Evolutionary conservation across 1,140 invertebrate genomes (phyloP).

Genomic region (Whitmania pigra): DNA sequence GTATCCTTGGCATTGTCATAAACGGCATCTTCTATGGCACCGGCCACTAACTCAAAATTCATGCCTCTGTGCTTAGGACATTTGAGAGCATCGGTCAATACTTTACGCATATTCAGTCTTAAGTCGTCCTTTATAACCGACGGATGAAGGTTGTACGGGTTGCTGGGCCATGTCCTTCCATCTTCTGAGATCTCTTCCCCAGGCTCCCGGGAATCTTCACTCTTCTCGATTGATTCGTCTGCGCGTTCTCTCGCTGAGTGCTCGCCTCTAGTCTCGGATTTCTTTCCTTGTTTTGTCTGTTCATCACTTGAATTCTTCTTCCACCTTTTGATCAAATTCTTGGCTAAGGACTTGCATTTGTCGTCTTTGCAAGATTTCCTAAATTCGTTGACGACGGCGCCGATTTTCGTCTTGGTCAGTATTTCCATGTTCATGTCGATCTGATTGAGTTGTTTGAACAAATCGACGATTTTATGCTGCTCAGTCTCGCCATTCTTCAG

Average conservation of each 20-base stretch:
- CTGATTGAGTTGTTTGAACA: background rate
- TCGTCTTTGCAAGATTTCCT: constrained; percentile 88
- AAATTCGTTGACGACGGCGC: constrained; percentile 94
- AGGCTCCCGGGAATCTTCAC: background rate
- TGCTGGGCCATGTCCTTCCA: background rate
- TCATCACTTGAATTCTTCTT: constrained; percentile 53
- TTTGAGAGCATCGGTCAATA: constrained; percentile 67
- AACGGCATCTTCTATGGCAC: constrained; percentile 49
- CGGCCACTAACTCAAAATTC: constrained; percentile 44
- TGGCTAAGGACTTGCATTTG: constrained; percentile 81
- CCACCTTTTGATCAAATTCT: constrained; percentile 92
- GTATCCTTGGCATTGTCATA: constrained; percentile 86
- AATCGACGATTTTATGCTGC: background rate
- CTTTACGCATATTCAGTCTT: constrained; percentile 79
- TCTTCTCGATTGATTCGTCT: too few species aligned
- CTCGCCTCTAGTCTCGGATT: constrained; percentile 28
- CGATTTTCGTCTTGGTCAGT: constrained; percentile 74
- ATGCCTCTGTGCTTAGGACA: constrained; percentile 33
- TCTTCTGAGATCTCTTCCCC: background rate
- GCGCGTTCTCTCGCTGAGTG: background rate
- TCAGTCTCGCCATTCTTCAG: background rate
- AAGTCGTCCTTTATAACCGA: constrained; percentile 41
- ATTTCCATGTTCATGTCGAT: constrained; percentile 13
- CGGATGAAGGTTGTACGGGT: constrained; percentile 9
- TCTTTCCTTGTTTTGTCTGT: constrained; percentile 52